A percentile compares a stretch with the other conserved stretches of the same genome.
phyloP scores from a whole-genome alignment of 2,797 vertebrate genomes.

The Ataeniobius toweri region DNA sequence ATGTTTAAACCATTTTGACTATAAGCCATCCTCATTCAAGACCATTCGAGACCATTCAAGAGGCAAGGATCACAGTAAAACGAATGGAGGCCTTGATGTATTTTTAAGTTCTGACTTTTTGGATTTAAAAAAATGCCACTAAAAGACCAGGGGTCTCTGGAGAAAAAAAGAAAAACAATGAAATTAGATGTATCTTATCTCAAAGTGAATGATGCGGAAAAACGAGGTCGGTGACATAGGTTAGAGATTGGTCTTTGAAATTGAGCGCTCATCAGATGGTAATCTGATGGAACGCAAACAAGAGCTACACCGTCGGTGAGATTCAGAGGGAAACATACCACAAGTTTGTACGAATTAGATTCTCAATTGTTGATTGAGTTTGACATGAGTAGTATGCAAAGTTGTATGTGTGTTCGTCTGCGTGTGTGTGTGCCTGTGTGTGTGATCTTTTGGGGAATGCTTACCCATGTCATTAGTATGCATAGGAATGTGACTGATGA shows the following conservation, averaged over 20 bases:
- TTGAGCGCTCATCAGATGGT: slow-evolving; percentile 49
- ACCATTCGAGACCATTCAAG: not conserved
- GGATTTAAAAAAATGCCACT: not conserved
- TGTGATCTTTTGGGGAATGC: slow-evolving; percentile 36
- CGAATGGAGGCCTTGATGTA: not conserved
- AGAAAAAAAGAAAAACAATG: not conserved
- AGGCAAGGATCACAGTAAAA: not conserved
- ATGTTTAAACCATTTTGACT: not conserved
- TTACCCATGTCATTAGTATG: slow-evolving; percentile 65
- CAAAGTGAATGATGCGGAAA: slow-evolving; percentile 34
- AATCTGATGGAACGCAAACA: slow-evolving; percentile 69
- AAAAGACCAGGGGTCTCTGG: not conserved
- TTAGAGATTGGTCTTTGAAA: slow-evolving; percentile 55
- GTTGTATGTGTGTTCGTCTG: slow-evolving; percentile 5
- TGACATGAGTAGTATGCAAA: slow-evolving; percentile 19
- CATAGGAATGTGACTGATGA: slow-evolving; percentile 75
- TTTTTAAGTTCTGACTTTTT: no score
- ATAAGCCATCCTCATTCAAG: not conserved
- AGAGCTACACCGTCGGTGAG: slow-evolving; percentile 15
- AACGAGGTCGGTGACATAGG: slow-evolving; percentile 48
- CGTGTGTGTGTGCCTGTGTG: not conserved
- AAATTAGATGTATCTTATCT: slow-evolving; percentile 34
- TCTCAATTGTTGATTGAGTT: slow-evolving; percentile 31
- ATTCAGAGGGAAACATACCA: slow-evolving; percentile 21
- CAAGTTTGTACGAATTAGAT: slow-evolving; percentile 49